phyloP scores from a whole-genome alignment of 2,113 vertebrate species.

The Oncorhynchus kisutch region DNA sequence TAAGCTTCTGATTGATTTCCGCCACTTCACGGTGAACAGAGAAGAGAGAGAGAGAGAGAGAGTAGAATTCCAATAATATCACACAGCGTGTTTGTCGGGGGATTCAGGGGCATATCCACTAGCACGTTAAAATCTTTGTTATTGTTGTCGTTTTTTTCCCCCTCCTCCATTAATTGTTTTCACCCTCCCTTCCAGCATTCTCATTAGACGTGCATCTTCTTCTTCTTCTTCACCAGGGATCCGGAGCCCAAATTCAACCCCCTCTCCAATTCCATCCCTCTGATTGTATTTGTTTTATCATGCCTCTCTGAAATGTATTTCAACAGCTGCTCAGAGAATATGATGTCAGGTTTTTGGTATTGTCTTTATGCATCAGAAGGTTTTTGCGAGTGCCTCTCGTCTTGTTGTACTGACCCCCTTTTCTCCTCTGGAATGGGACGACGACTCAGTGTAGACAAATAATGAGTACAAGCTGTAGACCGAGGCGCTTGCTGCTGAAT shows the following conservation, averaged over 20 bases:
- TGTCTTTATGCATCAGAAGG: not conserved
- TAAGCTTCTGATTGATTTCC: slow-evolving; percentile 59
- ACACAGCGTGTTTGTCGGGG: slow-evolving; percentile 15
- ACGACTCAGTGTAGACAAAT: not conserved
- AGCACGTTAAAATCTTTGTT: slow-evolving; percentile 23
- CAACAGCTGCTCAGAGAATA: not conserved
- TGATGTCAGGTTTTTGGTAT: not conserved
- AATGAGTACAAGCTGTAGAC: not conserved
- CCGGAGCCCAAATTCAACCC: slow-evolving; percentile 15
- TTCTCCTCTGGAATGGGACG: not conserved
- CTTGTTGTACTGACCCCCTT: not conserved
- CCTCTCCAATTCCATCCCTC: slow-evolving; percentile 4
- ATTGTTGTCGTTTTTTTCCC: not conserved
- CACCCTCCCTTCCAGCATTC: slow-evolving; percentile 11
- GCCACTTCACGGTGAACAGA: slow-evolving; percentile 35
- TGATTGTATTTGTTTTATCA: not conserved
- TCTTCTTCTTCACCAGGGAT: not conserved
- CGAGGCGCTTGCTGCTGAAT: not conserved
- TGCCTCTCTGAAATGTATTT: slow-evolving; percentile 12
- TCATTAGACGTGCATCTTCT: slow-evolving; percentile 23
- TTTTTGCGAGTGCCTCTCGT: not conserved
- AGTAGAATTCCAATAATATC: slow-evolving; percentile 44
- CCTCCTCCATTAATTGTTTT: not conserved
- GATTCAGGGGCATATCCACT: slow-evolving; percentile 14
- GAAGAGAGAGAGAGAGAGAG: slow-evolving; percentile 4